Evolutionary conservation across 2,113 vertebrate genomes (phyloP), one percentile per base, ranked within the genome.

Genomic region (Aptenodytes forsteri): DNA sequence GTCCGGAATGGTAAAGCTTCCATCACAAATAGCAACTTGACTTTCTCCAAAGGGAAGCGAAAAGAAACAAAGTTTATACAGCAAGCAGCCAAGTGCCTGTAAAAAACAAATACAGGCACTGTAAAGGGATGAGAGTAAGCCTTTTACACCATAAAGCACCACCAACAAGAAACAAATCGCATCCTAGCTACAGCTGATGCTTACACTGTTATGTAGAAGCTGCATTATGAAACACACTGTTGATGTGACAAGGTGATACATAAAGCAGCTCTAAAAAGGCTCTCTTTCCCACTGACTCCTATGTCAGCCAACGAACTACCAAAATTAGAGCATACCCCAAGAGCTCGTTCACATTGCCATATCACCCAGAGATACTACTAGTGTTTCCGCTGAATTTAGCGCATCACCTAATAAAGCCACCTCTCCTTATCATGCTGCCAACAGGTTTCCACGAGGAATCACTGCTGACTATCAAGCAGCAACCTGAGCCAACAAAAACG

Each of bases 61-160:
- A 96, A 99, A 99, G 99, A 99, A 99, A 98, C 99, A 99, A 93
- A 99, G 99, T 98, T 99, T 99, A 98, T 99, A 99, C 88, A 99
- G 99, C 98, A 99, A 99, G 98, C 99, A 99, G 96, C 99, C 99
- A 78, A 99, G 98, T 6, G 99, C 99, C 99, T 99, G 98, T 34
- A 96, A 97, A 79, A 80, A 65, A 87, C 67, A 81, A 89, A 91
- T 38, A 75, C 29, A 30, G 72, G 40, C 83, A 79, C 52, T 15
- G 71, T 72, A 8, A 91, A 44, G 26, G 27, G n/a, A 65, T 4
- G 16, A 65, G 44, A 65, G 20, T 9, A 32, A 46, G 64, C 6
- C 36, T 46, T 25, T 10, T 16, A 10, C 7, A 40, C 5, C 5
- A 12, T 6, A 27, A 52, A 32, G 42, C 32, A 65, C 40, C 49